A percentile compares a stretch with the other conserved stretches of the same genome.
These are phyloP conservation scores for Apotomis capreana DNA, from an alignment of 2,888 invertebrate genomes.

Conservation along the genomic window DNA sequence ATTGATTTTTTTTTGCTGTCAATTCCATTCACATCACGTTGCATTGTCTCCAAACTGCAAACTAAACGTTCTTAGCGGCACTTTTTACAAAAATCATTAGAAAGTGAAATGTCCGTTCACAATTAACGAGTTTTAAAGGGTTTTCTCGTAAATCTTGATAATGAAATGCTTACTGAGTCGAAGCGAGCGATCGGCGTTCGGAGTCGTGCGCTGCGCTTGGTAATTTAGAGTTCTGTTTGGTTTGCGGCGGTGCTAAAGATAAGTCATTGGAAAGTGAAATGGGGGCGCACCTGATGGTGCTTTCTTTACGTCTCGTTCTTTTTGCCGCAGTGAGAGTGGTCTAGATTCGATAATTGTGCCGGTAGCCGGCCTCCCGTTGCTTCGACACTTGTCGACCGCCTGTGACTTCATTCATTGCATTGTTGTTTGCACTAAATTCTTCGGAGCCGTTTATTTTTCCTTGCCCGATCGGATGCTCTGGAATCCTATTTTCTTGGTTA, in stretches of 20 bases:
- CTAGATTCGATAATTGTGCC: conserved; percentile 80
- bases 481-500: conserved; percentile 33
- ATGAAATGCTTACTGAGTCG: conserved; percentile 68
- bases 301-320: conserved; percentile 80
- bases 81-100: conserved; percentile 62
- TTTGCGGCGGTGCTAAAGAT: conserved; percentile 55
- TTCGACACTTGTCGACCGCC: conserved; percentile 52
- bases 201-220: conserved; percentile 51
- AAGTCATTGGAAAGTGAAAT: conserved; percentile 82
- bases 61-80: conserved; percentile 19
- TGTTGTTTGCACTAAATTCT: conserved; percentile 24
- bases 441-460: conserved; percentile 26
- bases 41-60: conserved; percentile 10
- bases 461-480: conserved; percentile 4
- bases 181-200: conserved; percentile 41
- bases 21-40: conserved; percentile 6
- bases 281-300: conserved; percentile 81
- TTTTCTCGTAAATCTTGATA: conserved; percentile 78
- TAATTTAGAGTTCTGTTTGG: conserved; percentile 58
- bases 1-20: not conserved
- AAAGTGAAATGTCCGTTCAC: conserved; percentile 67
- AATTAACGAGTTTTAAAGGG: conserved; percentile 77
- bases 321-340: conserved; percentile 82
- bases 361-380: conserved; percentile 69
- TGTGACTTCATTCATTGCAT: conserved; percentile 35